Evolutionary conservation across 1,140 invertebrate species (phyloP).

Genomic region (Pseudobourletiella spinata): DNA sequence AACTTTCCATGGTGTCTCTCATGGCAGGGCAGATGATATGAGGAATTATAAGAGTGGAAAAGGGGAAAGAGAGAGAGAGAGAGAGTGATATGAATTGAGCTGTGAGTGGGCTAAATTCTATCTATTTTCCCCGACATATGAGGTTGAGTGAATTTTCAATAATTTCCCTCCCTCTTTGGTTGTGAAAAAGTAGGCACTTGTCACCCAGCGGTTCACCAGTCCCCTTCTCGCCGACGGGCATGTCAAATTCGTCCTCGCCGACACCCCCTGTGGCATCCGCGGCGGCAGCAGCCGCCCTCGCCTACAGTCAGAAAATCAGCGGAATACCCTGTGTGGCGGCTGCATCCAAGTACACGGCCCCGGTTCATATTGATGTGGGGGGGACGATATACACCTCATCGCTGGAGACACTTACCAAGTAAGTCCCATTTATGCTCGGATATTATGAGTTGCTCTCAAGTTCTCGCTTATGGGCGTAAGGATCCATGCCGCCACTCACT

Average conservation of each 20-base stretch:
- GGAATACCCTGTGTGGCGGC: slow-evolving; percentile 88
- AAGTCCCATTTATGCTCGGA: slow-evolving; percentile 46
- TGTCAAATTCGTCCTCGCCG: slow-evolving; percentile 56
- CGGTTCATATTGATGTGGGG: slow-evolving; percentile 94
- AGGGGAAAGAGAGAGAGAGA: too few relatives aligned
- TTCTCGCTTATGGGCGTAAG: too few relatives aligned
- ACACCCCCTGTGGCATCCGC: slow-evolving; percentile 42
- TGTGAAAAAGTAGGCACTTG: slow-evolving; percentile 46
- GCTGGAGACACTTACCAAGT: slow-evolving; percentile 90
- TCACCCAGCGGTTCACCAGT: slow-evolving; percentile 57
- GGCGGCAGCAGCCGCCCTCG: slow-evolving; percentile 38
- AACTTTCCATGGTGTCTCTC: too few relatives aligned
- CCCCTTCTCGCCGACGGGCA: slow-evolving; percentile 48
- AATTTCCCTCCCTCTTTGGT: too few relatives aligned
- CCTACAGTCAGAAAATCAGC: slow-evolving; percentile 54
- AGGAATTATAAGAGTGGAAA: too few relatives aligned
- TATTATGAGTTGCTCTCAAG: too few relatives aligned
- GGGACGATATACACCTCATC: slow-evolving; percentile 94
- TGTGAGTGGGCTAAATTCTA: too few relatives aligned
- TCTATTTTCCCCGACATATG: too few relatives aligned
- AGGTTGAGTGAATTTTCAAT: background rate
- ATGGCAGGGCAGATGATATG: too few relatives aligned
- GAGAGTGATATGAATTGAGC: too few relatives aligned
- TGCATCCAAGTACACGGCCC: slow-evolving; percentile 82
- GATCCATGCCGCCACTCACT: too few relatives aligned